A percentile compares a stretch with the other conserved stretches of the same genome.
Evolutionary conservation across 2,888 invertebrate species (phyloP).

Genomic region (Gandaritis pyraliata): DNA sequence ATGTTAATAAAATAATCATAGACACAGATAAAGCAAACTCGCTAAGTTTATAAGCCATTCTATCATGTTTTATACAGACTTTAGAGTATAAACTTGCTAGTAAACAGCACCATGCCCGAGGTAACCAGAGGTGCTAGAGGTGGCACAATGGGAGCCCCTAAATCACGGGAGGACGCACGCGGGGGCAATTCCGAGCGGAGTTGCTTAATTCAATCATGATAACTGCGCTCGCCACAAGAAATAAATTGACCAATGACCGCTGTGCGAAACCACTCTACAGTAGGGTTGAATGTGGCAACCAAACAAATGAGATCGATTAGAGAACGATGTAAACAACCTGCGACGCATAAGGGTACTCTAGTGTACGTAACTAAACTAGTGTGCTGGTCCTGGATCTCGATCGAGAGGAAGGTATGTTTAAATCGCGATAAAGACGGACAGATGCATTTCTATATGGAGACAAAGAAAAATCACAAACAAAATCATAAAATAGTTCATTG

Average conservation of each 20-base stretch:
- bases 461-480: too few species aligned
- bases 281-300: slow-evolving; percentile 53
- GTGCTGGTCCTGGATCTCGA: neutral
- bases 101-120: slow-evolving; percentile 12
- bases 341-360: neutral
- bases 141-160: slow-evolving; percentile 50
- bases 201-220: slow-evolving; percentile 84
- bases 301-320: slow-evolving; percentile 24
- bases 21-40: too few species aligned
- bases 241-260: slow-evolving; percentile 82
- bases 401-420: neutral
- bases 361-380: neutral
- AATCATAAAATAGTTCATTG: too few species aligned
- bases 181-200: slow-evolving; percentile 59
- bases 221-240: slow-evolving; percentile 79
- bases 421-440: too few species aligned
- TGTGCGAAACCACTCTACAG: slow-evolving; percentile 47
- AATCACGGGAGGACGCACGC: slow-evolving; percentile 62
- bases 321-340: slow-evolving; percentile 10
- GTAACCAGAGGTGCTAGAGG: slow-evolving; percentile 26
- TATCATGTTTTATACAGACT: neutral
- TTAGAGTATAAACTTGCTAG: slow-evolving; percentile 20
- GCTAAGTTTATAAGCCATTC: too few species aligned
- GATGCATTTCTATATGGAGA: too few species aligned
- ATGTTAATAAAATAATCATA: too few species aligned